phyloP scores from a whole-genome alignment of 2,797 vertebrate species.

The Ptychadena robeensis region DNA sequence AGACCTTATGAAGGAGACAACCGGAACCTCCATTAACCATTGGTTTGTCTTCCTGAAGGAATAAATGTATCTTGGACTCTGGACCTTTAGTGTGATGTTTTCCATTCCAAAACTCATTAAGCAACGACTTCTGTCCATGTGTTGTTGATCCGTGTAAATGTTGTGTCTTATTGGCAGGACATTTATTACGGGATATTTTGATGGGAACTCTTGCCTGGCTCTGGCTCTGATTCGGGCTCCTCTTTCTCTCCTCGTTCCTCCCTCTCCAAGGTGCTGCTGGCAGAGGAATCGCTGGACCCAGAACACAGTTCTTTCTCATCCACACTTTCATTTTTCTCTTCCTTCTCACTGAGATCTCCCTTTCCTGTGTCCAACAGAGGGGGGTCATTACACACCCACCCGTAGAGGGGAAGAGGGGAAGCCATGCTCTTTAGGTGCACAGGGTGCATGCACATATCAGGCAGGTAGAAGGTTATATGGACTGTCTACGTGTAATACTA shows the following conservation, averaged over 20 bases:
- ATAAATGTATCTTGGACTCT: neutral
- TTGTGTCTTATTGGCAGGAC: neutral
- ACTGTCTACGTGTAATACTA: neutral
- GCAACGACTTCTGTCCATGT: too few species aligned
- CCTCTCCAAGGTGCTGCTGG: constrained; percentile 62
- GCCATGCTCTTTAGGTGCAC: neutral
- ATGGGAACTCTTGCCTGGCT: constrained; percentile 68
- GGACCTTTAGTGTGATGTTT: too few species aligned
- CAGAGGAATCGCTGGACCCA: constrained; percentile 39
- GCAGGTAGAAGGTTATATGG: neutral
- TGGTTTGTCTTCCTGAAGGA: too few species aligned
- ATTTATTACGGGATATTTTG: neutral
- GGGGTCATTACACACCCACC: neutral
- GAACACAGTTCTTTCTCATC: constrained; percentile 60
- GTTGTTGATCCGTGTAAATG: neutral
- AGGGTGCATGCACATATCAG: neutral
- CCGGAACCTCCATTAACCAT: neutral
- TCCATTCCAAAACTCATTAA: too few species aligned
- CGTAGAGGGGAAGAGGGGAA: neutral
- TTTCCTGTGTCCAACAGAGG: constrained; percentile 57
- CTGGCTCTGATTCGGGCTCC: constrained; percentile 66
- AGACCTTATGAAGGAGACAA: neutral
- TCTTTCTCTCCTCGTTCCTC: constrained; percentile 62
- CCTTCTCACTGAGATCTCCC: constrained; percentile 61
- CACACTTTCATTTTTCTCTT: constrained; percentile 62